Base-by-base conservation (phyloP, 2,113 vertebrate genomes). In the Corydoras sp. region DNA sequence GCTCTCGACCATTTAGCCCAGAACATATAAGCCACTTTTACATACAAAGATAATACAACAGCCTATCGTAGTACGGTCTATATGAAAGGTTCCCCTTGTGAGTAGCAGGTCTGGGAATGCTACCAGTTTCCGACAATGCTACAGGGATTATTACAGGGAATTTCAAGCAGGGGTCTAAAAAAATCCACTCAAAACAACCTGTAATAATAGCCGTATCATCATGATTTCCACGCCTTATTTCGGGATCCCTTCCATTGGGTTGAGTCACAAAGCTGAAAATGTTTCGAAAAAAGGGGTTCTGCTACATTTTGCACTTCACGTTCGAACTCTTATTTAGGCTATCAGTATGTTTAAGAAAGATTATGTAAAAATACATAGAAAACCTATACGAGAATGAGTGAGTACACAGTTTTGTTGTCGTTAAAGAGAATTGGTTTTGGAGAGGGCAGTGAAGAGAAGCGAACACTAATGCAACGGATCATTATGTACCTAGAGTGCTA, bases 141-240 rank as follows among this genome's bases (percentile, higher is more conserved):
- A 35, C 71, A 51, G 49, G 63, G 50, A 79, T 79, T 61, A 81
- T 76, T 75, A 69, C 76, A 78, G 80, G 63, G 58, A 54, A 62
- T 77, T 81, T 79, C 65, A 72, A 77, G 69, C 68, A 48, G 58
- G 49, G 58, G 24, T 2, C n/a, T 13, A 56, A 30, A 50, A 67
- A 58, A 2, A 43, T 15, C 29, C 10, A 43, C 77, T 79, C 72
- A 64, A 81, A 79, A 75, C 53, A 61, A 29, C 74, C 77, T 69
- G 74, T 67, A 79, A 66, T 77, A 71, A 81, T 70, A 71, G 61
- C 65, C 24, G 65, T 18, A 35, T 68, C 51, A 55, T 69, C 51
- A 55, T 69, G 35, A 58, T 55, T 60, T 58, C 35, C 60, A 68
- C 18, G 29, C 64, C 66, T 68, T 4, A 32, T 65, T 49, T 48